Conservation (phyloP, 2,888 invertebrate species). For the Entomobrya multifasciata region DNA sequence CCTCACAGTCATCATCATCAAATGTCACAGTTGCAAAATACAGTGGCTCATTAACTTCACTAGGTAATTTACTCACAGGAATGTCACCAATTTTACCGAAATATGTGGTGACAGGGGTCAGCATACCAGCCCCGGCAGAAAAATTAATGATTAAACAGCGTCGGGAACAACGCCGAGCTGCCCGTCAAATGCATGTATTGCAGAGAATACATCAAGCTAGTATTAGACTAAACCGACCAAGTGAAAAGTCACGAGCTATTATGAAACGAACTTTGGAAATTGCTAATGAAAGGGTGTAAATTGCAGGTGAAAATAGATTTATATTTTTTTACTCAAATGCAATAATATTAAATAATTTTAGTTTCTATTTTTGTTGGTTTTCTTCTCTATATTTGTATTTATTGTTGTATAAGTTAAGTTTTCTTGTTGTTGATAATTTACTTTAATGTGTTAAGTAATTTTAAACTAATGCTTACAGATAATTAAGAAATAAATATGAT, state of each 20-base stretch:
- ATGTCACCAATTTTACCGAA: neutral
- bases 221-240: slow-evolving; percentile 22
- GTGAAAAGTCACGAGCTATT: slow-evolving; percentile 35
- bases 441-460: too few relatives aligned
- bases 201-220: neutral
- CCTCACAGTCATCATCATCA: neutral
- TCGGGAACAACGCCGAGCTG: slow-evolving; percentile 34
- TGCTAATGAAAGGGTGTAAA: slow-evolving; percentile 55
- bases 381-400: too few relatives aligned
- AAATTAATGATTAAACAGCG: slow-evolving; percentile 49
- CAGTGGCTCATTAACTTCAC: neutral
- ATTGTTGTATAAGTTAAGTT: too few relatives aligned
- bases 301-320: too few relatives aligned
- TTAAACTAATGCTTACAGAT: too few relatives aligned
- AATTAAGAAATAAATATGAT: too few relatives aligned
- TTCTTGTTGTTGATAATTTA: too few relatives aligned
- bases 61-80: neutral
- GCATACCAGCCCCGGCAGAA: slow-evolving; percentile 6
- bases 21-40: neutral
- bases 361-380: too few relatives aligned
- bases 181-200: neutral
- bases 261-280: slow-evolving; percentile 65
- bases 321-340: too few relatives aligned
- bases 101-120: neutral
- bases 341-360: too few relatives aligned